Percentiles rank a stretch among this genome's conserved stretches.
phyloP scores from a whole-genome alignment of 2,888 invertebrate genomes.

The Julus scandinavius region DNA sequence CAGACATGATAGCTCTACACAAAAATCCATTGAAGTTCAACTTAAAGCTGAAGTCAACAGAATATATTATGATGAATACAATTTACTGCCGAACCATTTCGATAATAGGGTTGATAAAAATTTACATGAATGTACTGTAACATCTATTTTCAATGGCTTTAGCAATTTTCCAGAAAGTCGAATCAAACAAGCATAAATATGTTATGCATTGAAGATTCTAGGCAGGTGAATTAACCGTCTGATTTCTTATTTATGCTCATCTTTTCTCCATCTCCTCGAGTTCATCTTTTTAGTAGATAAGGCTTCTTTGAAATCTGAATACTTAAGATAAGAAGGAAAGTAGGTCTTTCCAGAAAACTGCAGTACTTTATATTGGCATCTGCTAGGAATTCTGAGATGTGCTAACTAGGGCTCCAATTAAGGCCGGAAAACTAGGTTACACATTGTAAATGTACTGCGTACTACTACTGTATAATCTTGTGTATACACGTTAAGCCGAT shows the following conservation, averaged over 20 bases:
- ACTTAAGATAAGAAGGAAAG: neutral
- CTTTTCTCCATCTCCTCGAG: no score
- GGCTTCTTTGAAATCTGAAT: neutral
- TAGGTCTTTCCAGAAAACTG: neutral
- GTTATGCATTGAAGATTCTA: neutral
- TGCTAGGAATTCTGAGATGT: neutral
- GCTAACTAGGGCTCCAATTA: slow-evolving; percentile 3
- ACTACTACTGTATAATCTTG: neutral
- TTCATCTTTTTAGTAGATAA: neutral
- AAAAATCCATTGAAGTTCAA: no score
- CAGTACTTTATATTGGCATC: neutral
- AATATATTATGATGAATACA: no score
- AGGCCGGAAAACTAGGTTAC: neutral
- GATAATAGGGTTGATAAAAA: no score
- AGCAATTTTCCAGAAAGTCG: neutral
- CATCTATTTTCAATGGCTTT: neutral
- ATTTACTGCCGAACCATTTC: no score
- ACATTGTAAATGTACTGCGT: neutral
- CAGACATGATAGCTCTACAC: no score
- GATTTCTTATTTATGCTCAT: no score
- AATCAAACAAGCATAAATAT: neutral
- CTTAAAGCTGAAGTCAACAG: no score
- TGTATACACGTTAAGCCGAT: neutral
- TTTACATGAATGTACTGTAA: no score
- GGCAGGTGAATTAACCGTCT: neutral